Percentiles rank a stretch among this genome's conserved stretches.
phyloP scores from a whole-genome alignment of 2,113 vertebrate species.

The Athene noctua region DNA sequence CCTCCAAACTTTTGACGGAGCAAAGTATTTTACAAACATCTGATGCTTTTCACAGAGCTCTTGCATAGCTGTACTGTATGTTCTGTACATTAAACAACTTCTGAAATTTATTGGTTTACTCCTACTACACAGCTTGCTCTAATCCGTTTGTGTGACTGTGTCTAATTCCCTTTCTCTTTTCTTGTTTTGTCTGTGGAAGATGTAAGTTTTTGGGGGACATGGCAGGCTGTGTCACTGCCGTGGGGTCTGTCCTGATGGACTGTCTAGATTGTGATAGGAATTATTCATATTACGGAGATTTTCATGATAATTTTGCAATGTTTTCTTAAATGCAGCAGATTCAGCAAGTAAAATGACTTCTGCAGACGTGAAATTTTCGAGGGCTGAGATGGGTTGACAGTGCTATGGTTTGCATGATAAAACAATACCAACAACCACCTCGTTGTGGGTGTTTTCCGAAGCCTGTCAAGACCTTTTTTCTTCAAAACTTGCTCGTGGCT shows the following conservation, averaged over 20 bases:
- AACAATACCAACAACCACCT: neutral
- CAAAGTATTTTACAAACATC: neutral
- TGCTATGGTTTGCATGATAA: neutral
- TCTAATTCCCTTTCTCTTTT: neutral
- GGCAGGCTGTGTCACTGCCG: neutral
- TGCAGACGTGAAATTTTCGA: neutral
- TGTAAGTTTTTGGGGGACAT: neutral
- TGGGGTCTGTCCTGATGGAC: neutral
- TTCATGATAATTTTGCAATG: neutral
- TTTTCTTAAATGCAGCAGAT: neutral
- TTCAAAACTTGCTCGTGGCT: neutral
- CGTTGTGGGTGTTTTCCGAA: neutral
- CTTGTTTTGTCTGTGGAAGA: neutral
- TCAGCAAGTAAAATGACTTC: neutral
- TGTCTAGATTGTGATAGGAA: neutral
- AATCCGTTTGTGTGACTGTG: neutral
- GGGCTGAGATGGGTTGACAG: neutral
- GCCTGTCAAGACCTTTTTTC: neutral
- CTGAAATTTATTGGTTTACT: neutral
- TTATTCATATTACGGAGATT: neutral
- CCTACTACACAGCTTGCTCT: neutral
- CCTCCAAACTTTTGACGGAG: neutral
- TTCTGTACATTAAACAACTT: neutral
- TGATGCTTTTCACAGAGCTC: neutral
- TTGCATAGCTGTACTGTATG: rapidly evolving